Evolutionary conservation across 2,113 vertebrate genomes (phyloP), one percentile per base, ranked within the genome.

Genomic region (Strigops habroptila): DNA sequence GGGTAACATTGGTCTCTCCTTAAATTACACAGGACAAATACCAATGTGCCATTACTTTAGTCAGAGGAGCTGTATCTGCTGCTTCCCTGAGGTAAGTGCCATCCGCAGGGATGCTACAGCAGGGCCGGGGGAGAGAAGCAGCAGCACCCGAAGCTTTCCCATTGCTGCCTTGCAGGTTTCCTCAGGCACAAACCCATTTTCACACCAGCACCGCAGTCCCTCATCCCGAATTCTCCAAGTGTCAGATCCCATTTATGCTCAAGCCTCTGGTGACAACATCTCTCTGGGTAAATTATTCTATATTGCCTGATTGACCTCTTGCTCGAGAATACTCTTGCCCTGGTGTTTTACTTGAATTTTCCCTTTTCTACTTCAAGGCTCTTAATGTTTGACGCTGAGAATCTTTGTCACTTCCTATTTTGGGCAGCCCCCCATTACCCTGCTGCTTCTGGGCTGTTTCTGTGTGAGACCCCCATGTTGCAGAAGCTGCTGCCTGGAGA

Each of bases 231-330:
- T 62, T 68, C 90, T 88, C 91, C 46, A 9, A 68, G 86, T 88
- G 96, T 94, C 97, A 97, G 91, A 95, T 96, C 97, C 95, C 48
- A 39, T 97, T 78, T 93, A 62, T 69, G 74, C 90, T 84, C 60
- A 10, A 43, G 83, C 80, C 88, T 37, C 90, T 64, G 76, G 82
- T 93, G 95, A 79, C 0, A 3, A 63, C 86, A 78, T 78, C 88
- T 84, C 91, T 86, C 88, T 19, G 33, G 93, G 69, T 82, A 97
- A 82, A 94, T 83, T 83, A 86, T 94, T 80, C 89, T 69, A 60
- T 48, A 60, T 48, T 92, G 92, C 90, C 92, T 65, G 73, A 79
- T 12, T 86, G 96, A 96, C 93, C 90, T 88, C 90, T 70, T 90
- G 88, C 73, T 92, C 48, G 52, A 28, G 79, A 91, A 75, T 55